phyloP scores from a whole-genome alignment of 92 coral and sea anemone species.

The Zoanthus sansibaricus region DNA sequence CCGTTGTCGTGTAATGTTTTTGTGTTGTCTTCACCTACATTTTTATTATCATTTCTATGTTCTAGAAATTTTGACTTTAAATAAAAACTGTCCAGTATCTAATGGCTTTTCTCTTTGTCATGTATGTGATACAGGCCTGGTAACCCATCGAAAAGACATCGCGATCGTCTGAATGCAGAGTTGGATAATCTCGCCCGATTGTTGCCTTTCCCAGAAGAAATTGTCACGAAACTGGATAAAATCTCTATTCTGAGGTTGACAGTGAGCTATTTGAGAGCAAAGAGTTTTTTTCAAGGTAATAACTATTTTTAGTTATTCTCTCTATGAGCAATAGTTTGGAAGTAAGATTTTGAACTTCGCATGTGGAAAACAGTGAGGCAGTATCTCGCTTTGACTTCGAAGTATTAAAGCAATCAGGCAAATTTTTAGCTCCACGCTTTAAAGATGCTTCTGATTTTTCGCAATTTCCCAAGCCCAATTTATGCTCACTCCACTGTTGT shows the following conservation, averaged over 20 bases:
- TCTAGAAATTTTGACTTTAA: constrained; percentile 5
- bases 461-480: background rate
- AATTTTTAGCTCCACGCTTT: background rate
- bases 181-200: constrained; percentile 97
- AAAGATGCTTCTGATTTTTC: background rate
- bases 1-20: constrained; percentile 81
- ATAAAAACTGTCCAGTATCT: constrained; percentile 17
- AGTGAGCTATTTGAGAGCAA: constrained; percentile 98
- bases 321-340: background rate
- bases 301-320: background rate
- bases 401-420: constrained; percentile 1
- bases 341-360: constrained; percentile 33
- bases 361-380: constrained; percentile 29
- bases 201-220: constrained; percentile 99
- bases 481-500: background rate
- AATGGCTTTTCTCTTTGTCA: constrained; percentile 41
- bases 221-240: constrained; percentile 98
- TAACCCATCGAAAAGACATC: constrained; percentile 98
- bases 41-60: constrained; percentile 46
- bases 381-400: constrained; percentile 43
- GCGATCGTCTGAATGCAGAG: constrained; percentile 98
- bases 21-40: constrained; percentile 81
- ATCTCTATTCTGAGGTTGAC: constrained; percentile 98
- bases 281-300: constrained; percentile 98
- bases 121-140: constrained; percentile 86